These are phyloP conservation scores for Rhinolophus sinicus DNA, from an alignment of 2,113 vertebrate genomes.

Conservation along the genomic window DNA sequence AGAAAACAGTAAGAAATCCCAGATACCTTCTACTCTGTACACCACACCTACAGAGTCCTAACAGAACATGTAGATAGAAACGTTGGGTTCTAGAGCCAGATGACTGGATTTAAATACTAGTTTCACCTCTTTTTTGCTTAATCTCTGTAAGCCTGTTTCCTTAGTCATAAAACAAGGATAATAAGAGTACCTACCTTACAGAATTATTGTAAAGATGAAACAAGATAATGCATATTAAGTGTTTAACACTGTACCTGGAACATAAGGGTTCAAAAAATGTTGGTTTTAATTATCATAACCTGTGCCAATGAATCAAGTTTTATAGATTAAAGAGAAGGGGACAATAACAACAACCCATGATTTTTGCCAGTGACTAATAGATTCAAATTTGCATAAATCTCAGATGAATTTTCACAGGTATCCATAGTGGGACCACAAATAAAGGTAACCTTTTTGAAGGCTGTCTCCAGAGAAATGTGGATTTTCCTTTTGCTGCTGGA, in stretches of 20 bases:
- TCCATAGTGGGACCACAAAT: fast-evolving
- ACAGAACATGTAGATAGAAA: background rate
- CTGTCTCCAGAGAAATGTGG: background rate
- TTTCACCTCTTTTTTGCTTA: background rate
- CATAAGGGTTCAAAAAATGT: background rate
- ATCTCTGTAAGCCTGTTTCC: slow-evolving; percentile 6
- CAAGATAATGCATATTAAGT: background rate
- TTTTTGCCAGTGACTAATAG: background rate
- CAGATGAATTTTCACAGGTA: background rate
- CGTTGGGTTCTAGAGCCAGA: background rate
- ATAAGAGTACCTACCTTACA: background rate
- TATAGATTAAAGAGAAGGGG: background rate
- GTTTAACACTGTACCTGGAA: background rate
- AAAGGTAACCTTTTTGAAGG: slow-evolving; percentile 19
- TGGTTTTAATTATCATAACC: background rate
- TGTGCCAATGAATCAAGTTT: slow-evolving; percentile 24
- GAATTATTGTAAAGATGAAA: slow-evolving; percentile 21
- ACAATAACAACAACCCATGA: background rate
- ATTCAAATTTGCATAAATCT: background rate
- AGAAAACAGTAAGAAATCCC: background rate
- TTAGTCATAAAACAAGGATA: slow-evolving; percentile 7
- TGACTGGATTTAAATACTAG: background rate
- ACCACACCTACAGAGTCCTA: background rate
- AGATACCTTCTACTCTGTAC: background rate
- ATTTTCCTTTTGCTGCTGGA: slow-evolving; percentile 23